Evolutionary conservation across 2,797 vertebrate species (phyloP).

Genomic region (Borostomias antarcticus): DNA sequence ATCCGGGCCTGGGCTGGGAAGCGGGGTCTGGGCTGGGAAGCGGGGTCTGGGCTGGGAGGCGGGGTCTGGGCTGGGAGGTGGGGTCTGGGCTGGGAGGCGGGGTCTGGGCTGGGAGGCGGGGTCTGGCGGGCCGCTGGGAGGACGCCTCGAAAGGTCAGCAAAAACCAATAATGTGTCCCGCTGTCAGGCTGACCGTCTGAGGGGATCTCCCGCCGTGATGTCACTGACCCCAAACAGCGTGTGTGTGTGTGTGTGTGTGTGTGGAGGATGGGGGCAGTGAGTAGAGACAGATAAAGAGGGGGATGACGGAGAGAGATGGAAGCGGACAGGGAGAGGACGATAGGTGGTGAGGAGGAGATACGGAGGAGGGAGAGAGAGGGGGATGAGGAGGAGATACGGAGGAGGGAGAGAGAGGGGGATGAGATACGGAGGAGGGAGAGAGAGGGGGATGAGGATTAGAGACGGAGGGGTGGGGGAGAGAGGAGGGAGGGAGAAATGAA

Average conservation of each 20-base stretch:
- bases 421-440: neutral
- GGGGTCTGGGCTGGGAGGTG: too few relatives aligned
- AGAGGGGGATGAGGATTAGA: neutral
- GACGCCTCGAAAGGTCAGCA: neutral
- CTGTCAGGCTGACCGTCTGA: neutral
- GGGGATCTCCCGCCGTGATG: neutral
- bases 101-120: neutral
- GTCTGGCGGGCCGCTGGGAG: neutral
- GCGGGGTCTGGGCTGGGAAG: too few relatives aligned
- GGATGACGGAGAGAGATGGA: neutral
- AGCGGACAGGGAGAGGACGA: neutral
- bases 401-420: neutral
- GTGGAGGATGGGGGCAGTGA: neutral
- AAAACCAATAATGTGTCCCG: constrained; percentile 2
- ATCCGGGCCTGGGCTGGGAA: too few relatives aligned
- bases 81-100: neutral
- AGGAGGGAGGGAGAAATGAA: neutral
- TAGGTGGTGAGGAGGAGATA: neutral
- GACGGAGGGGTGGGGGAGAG: neutral
- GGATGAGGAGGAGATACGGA: neutral
- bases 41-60: too few relatives aligned
- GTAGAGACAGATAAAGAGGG: neutral
- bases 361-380: neutral
- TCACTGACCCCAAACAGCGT: constrained; percentile 1
- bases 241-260: too few relatives aligned